phyloP scores from a whole-genome alignment of 2,797 vertebrate species.

The Malacoctenus gilli region DNA sequence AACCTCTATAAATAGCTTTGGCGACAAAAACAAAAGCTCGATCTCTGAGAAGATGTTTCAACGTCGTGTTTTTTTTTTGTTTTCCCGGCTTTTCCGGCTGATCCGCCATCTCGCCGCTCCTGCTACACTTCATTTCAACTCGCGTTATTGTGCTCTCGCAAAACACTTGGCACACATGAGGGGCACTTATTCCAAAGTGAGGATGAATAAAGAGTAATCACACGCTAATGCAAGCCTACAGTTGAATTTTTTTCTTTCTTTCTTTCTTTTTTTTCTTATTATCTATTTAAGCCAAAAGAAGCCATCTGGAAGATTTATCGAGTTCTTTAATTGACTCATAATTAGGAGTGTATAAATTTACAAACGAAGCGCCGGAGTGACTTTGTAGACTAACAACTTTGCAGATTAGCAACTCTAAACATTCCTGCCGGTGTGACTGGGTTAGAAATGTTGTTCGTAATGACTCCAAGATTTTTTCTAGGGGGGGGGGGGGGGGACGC shows the following conservation, averaged over 20 bases:
- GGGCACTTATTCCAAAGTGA: background rate
- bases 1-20: too few species aligned
- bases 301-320: constrained; percentile 5
- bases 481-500: too few species aligned
- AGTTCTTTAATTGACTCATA: constrained; percentile 27
- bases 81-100: too few species aligned
- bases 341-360: constrained; percentile 25
- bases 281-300: background rate
- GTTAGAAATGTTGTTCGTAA: too few species aligned
- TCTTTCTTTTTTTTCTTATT: too few species aligned
- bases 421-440: background rate
- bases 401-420: constrained; percentile 14
- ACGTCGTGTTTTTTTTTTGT: too few species aligned
- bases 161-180: background rate
- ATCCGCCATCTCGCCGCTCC: background rate
- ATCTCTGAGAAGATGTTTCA: too few species aligned
- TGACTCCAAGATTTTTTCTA: too few species aligned
- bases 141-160: background rate
- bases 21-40: too few species aligned
- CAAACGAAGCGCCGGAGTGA: constrained; percentile 15
- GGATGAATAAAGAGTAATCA: constrained; percentile 5
- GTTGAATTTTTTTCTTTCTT: constrained; percentile 18
- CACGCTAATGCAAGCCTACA: background rate
- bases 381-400: constrained; percentile 16
- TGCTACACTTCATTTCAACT: background rate